Percentiles rank a stretch among this genome's conserved stretches.
Conservation (phyloP, 2,113 vertebrate genomes). For the human region DNA sequence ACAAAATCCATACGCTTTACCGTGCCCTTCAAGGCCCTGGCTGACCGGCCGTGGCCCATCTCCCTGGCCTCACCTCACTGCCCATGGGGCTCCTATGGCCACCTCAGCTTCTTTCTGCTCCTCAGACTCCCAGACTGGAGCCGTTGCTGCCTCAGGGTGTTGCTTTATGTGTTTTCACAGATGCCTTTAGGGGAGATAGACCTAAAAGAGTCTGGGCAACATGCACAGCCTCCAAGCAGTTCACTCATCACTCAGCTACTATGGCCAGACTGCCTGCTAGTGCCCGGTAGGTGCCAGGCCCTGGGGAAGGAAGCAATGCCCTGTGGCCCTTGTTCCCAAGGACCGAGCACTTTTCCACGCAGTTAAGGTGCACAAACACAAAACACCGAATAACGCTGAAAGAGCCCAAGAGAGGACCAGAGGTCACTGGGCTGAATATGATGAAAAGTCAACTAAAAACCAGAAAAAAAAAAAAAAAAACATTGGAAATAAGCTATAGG, state of each 20-base stretch:
- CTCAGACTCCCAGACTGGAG: background rate
- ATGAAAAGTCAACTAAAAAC: background rate
- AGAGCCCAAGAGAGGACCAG: background rate
- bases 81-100: background rate
- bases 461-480: background rate
- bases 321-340: background rate
- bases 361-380: background rate
- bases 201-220: background rate
- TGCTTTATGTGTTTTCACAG: no score
- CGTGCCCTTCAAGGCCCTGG: background rate
- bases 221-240: fast-evolving
- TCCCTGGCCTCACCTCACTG: background rate
- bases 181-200: background rate
- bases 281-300: background rate
- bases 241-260: background rate
- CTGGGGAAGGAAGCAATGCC: background rate
- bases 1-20: background rate
- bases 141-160: background rate
- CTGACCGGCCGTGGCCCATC: background rate
- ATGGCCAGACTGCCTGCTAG: background rate
- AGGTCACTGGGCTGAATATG: background rate
- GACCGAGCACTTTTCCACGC: fast-evolving
- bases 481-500: background rate
- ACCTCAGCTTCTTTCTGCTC: background rate
- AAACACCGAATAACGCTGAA: background rate